These are phyloP conservation scores for Trimorus sp. DNA, from an alignment of 2,888 invertebrate species.

Conservation along the genomic window DNA sequence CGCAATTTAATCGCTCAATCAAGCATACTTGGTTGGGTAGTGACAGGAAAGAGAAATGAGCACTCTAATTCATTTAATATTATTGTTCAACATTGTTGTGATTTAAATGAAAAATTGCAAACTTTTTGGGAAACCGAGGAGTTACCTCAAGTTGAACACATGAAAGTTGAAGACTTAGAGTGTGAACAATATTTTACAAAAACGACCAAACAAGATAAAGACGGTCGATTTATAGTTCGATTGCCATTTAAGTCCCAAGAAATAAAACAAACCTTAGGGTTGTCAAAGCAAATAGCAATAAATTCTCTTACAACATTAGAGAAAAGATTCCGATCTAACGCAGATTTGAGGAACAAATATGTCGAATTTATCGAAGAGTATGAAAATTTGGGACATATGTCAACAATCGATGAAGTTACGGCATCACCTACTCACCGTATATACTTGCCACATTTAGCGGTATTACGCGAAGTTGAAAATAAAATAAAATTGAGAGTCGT, in stretches of 20 bases:
- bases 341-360: not conserved
- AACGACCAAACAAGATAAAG: not conserved
- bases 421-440: not conserved
- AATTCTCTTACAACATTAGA: not conserved
- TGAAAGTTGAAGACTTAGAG: not conserved
- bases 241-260: not conserved
- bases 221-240: not conserved
- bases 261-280: not conserved
- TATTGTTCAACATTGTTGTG: not conserved
- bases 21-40: not conserved
- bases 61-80: not conserved
- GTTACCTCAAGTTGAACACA: not conserved
- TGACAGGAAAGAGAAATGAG: not conserved
- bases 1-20: not conserved
- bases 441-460: not conserved
- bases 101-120: not conserved
- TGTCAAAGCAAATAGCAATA: not conserved
- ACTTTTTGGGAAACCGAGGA: constrained; percentile 1
- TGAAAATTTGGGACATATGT: too few relatives aligned
- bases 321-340: not conserved
- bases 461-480: too few relatives aligned
- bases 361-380: not conserved
- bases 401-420: not conserved
- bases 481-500: constrained; percentile 10
- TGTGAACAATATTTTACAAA: not conserved